These are phyloP conservation scores for Oscarella lobularis DNA, from an alignment of 37 sponge, comb jelly and placozoan species.

Conservation along the genomic window DNA sequence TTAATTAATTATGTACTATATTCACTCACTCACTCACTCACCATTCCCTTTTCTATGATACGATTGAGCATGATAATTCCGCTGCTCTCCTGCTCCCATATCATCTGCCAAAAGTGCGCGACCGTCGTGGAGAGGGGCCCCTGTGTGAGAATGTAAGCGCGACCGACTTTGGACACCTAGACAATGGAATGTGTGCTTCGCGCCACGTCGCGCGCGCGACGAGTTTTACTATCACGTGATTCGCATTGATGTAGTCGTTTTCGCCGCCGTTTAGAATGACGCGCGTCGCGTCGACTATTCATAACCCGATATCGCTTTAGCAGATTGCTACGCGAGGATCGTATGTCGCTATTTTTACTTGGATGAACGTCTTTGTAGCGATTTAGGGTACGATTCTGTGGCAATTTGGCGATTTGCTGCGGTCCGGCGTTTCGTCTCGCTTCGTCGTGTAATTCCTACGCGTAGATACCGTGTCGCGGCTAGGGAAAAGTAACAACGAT, in stretches of 20 bases:
- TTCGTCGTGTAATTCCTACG: slow-evolving; percentile 39
- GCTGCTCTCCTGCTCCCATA: slow-evolving; percentile 68
- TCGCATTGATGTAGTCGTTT: slow-evolving; percentile 87
- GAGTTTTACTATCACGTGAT: slow-evolving; percentile 49
- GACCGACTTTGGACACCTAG: slow-evolving; percentile 42
- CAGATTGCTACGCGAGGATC: not conserved
- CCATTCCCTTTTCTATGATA: slow-evolving; percentile 74
- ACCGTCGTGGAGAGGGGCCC: slow-evolving; percentile 69
- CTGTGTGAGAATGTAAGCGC: slow-evolving; percentile 53
- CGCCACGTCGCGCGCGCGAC: not conserved
- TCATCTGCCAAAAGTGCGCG: slow-evolving; percentile 86
- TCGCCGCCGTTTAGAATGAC: slow-evolving; percentile 37
- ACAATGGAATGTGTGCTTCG: not conserved
- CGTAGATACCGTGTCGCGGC: not conserved
- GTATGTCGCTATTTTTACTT: slow-evolving; percentile 29
- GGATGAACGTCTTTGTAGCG: slow-evolving; percentile 77
- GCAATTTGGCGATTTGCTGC: slow-evolving; percentile 41
- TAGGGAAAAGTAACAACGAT: not conserved
- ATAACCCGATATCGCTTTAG: not conserved
- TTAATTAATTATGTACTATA: not conserved
- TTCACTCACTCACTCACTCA: slow-evolving; percentile 10
- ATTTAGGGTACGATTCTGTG: slow-evolving; percentile 48
- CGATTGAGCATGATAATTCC: slow-evolving; percentile 87
- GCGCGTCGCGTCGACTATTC: slow-evolving; percentile 58
- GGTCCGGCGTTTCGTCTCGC: slow-evolving; percentile 41